A percentile compares a stretch with the other conserved stretches of the same genome.
These are phyloP conservation scores for Archilochus colubris DNA, from an alignment of 2,113 vertebrate genomes.

Conservation along the genomic window DNA sequence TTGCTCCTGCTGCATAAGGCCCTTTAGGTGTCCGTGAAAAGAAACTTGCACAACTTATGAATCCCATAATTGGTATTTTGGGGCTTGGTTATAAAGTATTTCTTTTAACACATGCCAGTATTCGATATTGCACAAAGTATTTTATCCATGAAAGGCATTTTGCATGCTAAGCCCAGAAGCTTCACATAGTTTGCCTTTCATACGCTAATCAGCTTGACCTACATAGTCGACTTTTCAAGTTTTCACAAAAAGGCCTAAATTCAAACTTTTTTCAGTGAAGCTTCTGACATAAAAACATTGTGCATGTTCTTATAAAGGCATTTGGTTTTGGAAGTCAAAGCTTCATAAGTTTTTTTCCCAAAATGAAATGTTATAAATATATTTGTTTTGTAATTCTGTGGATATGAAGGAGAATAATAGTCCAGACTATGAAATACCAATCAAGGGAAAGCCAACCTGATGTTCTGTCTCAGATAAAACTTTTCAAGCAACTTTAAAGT, in stretches of 20 bases:
- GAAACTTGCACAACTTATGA: background rate
- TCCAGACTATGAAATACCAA: background rate
- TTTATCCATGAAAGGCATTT: constrained; percentile 28
- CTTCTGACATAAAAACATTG: background rate
- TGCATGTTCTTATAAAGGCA: background rate
- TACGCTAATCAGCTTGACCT: constrained; percentile 61
- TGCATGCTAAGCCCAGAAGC: constrained; percentile 34
- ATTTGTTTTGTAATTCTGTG: background rate
- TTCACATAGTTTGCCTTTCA: constrained; percentile 35
- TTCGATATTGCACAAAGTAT: constrained; percentile 14
- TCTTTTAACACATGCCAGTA: background rate
- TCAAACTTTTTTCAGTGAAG: constrained; percentile 15
- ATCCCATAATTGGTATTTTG: background rate
- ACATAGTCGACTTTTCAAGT: constrained; percentile 28
- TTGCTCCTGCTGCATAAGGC: background rate
- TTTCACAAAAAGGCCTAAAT: constrained; percentile 16
- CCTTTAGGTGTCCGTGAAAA: background rate
- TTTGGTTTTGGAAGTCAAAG: background rate
- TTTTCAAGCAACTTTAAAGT: background rate
- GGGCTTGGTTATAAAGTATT: constrained; percentile 1
- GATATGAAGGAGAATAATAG: background rate
- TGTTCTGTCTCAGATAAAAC: background rate
- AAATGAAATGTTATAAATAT: background rate
- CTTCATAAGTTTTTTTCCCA: background rate
- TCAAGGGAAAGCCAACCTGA: background rate